Percentiles rank a stretch among this genome's conserved stretches.
Conservation (phyloP, 1,140 invertebrate species). For the Paraescarpia echinospica region DNA sequence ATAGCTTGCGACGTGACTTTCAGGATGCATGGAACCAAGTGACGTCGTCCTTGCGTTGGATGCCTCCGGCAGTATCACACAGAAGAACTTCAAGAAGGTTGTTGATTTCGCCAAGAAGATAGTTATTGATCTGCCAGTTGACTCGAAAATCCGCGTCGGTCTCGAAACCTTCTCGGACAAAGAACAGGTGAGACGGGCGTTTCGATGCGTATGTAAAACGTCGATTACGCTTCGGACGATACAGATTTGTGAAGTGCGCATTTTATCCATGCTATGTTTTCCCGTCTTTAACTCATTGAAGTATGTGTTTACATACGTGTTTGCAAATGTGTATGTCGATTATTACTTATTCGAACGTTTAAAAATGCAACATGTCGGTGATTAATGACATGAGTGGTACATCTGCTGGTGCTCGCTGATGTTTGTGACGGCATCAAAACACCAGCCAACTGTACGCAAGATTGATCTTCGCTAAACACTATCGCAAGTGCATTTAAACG, state of each 20-base stretch:
- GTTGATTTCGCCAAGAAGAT: constrained; percentile 40
- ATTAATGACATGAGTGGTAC: too few species aligned
- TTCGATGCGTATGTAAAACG: not conserved
- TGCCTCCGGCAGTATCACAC: constrained; percentile 47
- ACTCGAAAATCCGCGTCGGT: constrained; percentile 5
- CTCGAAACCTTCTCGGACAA: constrained; percentile 22
- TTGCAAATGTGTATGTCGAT: too few species aligned
- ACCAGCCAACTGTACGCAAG: too few species aligned
- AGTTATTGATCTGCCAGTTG: constrained; percentile 13
- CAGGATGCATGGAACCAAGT: constrained; percentile 32
- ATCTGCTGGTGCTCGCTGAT: too few species aligned
- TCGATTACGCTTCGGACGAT: not conserved
- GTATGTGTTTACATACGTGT: not conserved
- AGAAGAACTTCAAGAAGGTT: constrained; percentile 41
- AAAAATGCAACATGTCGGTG: too few species aligned
- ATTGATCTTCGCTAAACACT: too few species aligned
- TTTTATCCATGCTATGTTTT: not conserved
- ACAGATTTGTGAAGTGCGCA: not conserved
- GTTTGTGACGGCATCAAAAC: too few species aligned
- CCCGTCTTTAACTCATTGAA: not conserved
- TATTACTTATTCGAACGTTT: too few species aligned
- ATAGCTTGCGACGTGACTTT: not conserved
- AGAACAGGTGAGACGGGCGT: not conserved
- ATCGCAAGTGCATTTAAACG: too few species aligned
- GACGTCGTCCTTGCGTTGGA: constrained; percentile 54